These are phyloP conservation scores for Protonemura montana DNA, from an alignment of 2,888 invertebrate genomes.

Conservation along the genomic window DNA sequence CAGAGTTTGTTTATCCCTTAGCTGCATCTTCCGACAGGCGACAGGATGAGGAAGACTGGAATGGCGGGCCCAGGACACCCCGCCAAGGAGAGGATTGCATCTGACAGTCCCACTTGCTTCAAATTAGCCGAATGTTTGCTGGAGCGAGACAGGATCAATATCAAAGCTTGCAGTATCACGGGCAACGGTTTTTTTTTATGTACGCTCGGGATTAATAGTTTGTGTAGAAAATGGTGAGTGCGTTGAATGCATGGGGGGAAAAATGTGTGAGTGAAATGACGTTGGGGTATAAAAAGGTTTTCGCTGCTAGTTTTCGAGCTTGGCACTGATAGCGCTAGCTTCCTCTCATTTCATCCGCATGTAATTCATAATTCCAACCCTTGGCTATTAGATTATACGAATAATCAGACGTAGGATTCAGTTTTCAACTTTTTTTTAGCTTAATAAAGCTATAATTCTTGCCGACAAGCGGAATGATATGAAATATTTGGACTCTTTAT, in stretches of 20 bases:
- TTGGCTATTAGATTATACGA: conserved; percentile 5
- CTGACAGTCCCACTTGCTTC: conserved; percentile 22
- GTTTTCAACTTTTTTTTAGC: conserved; percentile 18
- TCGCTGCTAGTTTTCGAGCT: neutral
- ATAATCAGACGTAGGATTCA: conserved; percentile 20
- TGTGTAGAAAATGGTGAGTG: neutral
- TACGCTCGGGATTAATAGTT: neutral
- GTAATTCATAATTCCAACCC: conserved; percentile 15
- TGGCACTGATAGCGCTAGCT: neutral
- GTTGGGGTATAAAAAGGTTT: conserved; percentile 17
- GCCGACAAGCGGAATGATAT: conserved; percentile 7
- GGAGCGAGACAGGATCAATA: neutral
- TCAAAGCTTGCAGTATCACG: neutral
- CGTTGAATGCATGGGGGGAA: neutral
- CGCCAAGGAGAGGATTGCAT: neutral
- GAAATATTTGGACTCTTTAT: conserved; percentile 13
- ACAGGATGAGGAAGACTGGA: neutral
- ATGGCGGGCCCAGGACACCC: neutral
- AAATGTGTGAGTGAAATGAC: neutral
- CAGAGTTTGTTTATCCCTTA: neutral
- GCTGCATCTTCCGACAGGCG: neutral
- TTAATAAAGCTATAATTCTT: conserved; percentile 22
- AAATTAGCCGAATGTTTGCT: conserved; percentile 19
- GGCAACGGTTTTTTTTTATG: neutral
- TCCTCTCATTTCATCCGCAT: conserved; percentile 19